Evolutionary conservation across 2,888 invertebrate genomes (phyloP), one percentile per base, ranked within the genome.

Genomic region (Leptodirus hochenwartii): DNA sequence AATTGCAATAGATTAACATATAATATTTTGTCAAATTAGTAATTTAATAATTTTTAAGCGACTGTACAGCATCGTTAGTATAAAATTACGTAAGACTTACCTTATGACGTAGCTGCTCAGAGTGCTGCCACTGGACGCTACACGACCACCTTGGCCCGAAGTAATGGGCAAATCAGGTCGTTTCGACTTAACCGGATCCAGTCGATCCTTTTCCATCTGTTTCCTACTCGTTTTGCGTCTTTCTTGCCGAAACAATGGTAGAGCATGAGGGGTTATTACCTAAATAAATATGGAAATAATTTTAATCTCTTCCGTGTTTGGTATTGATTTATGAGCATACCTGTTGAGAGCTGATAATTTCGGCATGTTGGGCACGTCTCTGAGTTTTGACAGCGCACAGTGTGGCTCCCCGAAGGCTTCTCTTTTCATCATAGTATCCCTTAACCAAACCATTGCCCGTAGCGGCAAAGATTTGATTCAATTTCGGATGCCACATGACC

Each of bases 381-480:
- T 76, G 71, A 0, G 69, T 68, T 51, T 88, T 90, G 0, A 78
- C 71, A 3, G 81, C 80, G 47, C 91, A 93, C 2, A 91, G 53
- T 44, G 87, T 82, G 0, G 93, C 93, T 0, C 96, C 96, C 4
- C 91, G 64, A 33, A 84, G 62, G 47, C 91, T 93, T 24, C 71
- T 67, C 33, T 75, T 71, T 2, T 80, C 75, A 47, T 95, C 93
- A 44, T 93, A 99, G 49, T 78, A 88, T 31, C 90, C 77, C 44
- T 87, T 85, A 0, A 90, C 76, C 0, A 69, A 61, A 0, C 96
- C 96, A 49, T 90, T 84, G 0, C 88, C 88, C 41, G 85, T 82
- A 0, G 91, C 85, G 0, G 87, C 74, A 37, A 95, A 82, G 23
- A 98, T 73, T 51, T 98, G 98, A 50, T 98, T 96, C n/a, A 98